Conservation (phyloP, 2,113 vertebrate genomes). For the Lepus timidus region DNA sequence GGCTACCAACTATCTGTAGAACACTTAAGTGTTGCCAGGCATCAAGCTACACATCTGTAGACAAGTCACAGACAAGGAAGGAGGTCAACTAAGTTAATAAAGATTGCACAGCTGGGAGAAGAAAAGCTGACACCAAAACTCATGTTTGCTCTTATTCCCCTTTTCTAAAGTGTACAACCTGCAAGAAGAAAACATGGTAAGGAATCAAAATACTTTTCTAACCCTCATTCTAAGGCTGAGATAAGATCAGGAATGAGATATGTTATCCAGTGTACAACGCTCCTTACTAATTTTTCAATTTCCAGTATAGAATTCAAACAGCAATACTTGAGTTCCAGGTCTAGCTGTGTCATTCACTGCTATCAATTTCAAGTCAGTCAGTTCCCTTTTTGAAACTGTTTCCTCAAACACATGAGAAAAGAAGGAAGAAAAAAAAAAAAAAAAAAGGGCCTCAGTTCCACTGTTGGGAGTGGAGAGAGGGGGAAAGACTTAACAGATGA, state of each 20-base stretch:
- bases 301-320: neutral
- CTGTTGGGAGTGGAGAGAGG: neutral
- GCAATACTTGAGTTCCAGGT: neutral
- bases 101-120: neutral
- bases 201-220: slow-evolving; percentile 12
- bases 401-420: slow-evolving; percentile 7
- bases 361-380: neutral
- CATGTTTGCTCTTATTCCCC: neutral
- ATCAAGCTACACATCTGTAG: neutral
- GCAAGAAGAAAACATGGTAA: neutral
- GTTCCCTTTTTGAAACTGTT: neutral
- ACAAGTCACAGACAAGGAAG: neutral
- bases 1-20: neutral
- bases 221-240: neutral
- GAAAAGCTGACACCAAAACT: neutral
- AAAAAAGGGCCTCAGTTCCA: neutral
- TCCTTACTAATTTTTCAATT: neutral
- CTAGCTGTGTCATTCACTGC: neutral
- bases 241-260: slow-evolving; percentile 10
- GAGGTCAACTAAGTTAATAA: neutral
- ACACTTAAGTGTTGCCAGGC: neutral
- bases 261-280: neutral
- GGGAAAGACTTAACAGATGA: neutral
- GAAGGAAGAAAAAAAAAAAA: neutral
- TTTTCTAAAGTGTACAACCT: neutral